phyloP scores from a whole-genome alignment of 2,888 invertebrate species.

The Ecliptopera silaceata region DNA sequence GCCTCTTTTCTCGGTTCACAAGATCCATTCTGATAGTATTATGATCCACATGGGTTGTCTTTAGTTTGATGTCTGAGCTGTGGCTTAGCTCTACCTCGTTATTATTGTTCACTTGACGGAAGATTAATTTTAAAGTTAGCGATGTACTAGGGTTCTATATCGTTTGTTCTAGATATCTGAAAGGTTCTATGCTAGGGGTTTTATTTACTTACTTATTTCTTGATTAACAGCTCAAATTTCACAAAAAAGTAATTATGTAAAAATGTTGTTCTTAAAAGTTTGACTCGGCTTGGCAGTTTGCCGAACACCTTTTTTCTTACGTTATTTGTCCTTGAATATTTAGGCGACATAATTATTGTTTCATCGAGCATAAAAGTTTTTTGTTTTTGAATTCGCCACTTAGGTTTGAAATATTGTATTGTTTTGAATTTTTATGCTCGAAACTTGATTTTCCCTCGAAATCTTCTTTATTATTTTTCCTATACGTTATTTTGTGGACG shows the following conservation, averaged over 20 bases:
- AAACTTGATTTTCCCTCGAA: background rate
- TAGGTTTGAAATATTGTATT: slow-evolving; percentile 3
- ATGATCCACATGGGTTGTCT: too few relatives aligned
- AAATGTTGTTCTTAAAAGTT: background rate
- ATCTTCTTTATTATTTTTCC: background rate
- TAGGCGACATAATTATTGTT: slow-evolving; percentile 4
- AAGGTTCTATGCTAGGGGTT: too few relatives aligned
- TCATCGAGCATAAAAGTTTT: background rate
- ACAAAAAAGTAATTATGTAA: background rate
- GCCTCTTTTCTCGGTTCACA: too few relatives aligned
- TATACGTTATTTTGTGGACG: too few relatives aligned
- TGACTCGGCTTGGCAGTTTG: background rate
- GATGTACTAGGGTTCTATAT: too few relatives aligned
- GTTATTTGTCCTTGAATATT: slow-evolving; percentile 3
- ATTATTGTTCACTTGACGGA: too few relatives aligned
- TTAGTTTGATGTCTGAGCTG: too few relatives aligned
- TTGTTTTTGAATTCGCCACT: slow-evolving; percentile 6
- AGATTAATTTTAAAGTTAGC: too few relatives aligned
- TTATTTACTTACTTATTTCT: background rate
- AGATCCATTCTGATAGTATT: too few relatives aligned
- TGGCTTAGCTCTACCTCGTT: too few relatives aligned
- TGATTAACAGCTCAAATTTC: background rate
- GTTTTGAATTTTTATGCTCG: background rate
- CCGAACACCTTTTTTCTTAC: slow-evolving; percentile 6
- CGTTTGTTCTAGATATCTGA: too few relatives aligned